A percentile compares a stretch with the other conserved stretches of the same genome.
Evolutionary conservation across 2,113 vertebrate species (phyloP).

Genomic region (Urocolius indicus): DNA sequence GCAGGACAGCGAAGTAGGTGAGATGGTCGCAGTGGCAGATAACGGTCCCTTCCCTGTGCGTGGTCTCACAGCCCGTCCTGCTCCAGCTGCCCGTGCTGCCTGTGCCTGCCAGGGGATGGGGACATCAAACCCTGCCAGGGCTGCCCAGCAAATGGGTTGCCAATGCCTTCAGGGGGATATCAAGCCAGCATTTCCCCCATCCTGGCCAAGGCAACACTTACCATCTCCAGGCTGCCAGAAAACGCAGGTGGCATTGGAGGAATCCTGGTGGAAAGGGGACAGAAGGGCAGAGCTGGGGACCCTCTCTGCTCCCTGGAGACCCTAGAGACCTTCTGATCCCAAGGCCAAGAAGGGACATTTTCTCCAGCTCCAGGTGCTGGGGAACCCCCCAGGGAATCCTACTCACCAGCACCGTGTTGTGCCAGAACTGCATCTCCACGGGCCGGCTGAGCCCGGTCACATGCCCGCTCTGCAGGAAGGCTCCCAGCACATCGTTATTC

Average conservation of each 20-base stretch:
- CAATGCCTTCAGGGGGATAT: not conserved
- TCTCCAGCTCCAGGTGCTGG: not conserved
- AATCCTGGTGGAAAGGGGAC: not conserved
- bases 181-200: not conserved
- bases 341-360: not conserved
- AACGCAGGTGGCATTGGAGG: not conserved
- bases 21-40: not conserved
- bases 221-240: not conserved
- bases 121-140: not conserved
- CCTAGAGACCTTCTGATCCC: not conserved
- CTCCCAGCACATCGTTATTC: not conserved
- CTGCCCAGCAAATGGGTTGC: accelerated
- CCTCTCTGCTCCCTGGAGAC: not conserved
- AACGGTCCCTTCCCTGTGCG: not conserved
- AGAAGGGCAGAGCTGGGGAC: not conserved
- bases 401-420: not conserved
- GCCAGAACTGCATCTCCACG: not conserved
- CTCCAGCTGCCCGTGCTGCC: not conserved
- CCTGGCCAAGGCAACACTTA: not conserved
- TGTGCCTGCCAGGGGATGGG: accelerated
- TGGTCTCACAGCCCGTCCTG: not conserved
- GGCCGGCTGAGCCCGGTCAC: not conserved
- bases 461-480: not conserved
- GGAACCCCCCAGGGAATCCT: not conserved
- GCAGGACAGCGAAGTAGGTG: not conserved